Evolutionary conservation across 2,113 vertebrate species (phyloP), one percentile per base, ranked within the genome.

Genomic region (Pituophis catenifer): DNA sequence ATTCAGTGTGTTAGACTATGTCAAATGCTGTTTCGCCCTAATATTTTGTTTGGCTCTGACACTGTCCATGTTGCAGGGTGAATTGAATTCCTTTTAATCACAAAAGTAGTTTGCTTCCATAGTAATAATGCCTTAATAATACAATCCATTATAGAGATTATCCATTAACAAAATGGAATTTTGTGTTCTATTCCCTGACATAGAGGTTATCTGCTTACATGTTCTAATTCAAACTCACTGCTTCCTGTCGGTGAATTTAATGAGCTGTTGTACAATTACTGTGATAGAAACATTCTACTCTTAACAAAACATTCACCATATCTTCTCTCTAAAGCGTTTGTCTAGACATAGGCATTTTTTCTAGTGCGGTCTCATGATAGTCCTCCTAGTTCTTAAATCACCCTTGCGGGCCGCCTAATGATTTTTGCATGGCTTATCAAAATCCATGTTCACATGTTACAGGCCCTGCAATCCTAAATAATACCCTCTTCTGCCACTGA

Each of bases 401-500:
- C 59, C 55, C 70, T 90, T 86, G 29, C n/a, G 44, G 55, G 26
- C 53, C 15, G 87, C 89, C 55, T 62, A 57, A 86, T 50, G 23
- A 93, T 24, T 52, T 48, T 87, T 53, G 53, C 38, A 54, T 17
- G 8, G 57, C 48, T 93, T 90, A 44, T 93, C 48, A 93, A 62
- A 90, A 29, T 44, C n/a, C 81, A 48, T 33, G 5, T 23, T 86
- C 44, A 23, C 57, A 54, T 62, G 26, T n/a, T 38, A 29, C n/a
- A 85, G n/a, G 55, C 90, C 55, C 38, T 86, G 92, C 55, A 33
- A 44, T 93, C 75, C 86, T 89, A 90, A 90, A 90, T 44, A 65
- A 26, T 50, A 65, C 4, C 8, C 5, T 59, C n/a, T 90, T 70
- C 86, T 87, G 44, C 57, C 48, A 87, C 81, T 24, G 44, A 90